Conservation (phyloP, 2,888 invertebrate species). For the Drosophila kokeensis region DNA sequence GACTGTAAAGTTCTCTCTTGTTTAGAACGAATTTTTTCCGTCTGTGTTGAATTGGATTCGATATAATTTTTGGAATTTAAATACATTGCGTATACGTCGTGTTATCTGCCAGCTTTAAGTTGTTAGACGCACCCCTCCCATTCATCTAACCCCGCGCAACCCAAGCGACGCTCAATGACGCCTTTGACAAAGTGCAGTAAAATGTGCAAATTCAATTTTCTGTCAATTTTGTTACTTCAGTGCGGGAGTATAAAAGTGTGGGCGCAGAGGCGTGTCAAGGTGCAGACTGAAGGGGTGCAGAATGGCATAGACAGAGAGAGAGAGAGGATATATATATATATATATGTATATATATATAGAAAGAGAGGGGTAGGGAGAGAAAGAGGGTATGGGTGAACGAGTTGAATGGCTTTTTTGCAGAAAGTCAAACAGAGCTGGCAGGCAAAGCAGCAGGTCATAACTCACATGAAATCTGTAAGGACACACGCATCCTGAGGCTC, state of each 20-base stretch:
- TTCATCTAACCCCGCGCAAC: not conserved
- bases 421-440: constrained; percentile 57
- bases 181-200: constrained; percentile 69
- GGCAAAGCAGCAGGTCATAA: constrained; percentile 60
- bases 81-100: constrained; percentile 45
- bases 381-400: not conserved
- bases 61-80: not conserved
- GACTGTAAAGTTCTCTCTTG: not conserved
- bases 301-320: not conserved
- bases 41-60: not conserved
- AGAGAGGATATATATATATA: not conserved
- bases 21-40: not conserved
- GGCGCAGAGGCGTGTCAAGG: constrained; percentile 32
- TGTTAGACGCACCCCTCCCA: constrained; percentile 1
- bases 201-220: constrained; percentile 78
- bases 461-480: constrained; percentile 78
- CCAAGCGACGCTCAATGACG: constrained; percentile 4
- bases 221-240: constrained; percentile 59
- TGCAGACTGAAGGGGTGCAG: constrained; percentile 7
- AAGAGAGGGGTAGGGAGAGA: not conserved
- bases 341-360: not conserved
- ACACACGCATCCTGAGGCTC: constrained; percentile 70
- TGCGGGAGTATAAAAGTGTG: constrained; percentile 18
- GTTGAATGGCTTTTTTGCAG: constrained; percentile 23
- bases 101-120: constrained; percentile 63